A percentile compares a stretch with the other conserved stretches of the same genome.
These are phyloP conservation scores for Carposina sasakii DNA, from an alignment of 1,140 invertebrate genomes.

Conservation along the genomic window DNA sequence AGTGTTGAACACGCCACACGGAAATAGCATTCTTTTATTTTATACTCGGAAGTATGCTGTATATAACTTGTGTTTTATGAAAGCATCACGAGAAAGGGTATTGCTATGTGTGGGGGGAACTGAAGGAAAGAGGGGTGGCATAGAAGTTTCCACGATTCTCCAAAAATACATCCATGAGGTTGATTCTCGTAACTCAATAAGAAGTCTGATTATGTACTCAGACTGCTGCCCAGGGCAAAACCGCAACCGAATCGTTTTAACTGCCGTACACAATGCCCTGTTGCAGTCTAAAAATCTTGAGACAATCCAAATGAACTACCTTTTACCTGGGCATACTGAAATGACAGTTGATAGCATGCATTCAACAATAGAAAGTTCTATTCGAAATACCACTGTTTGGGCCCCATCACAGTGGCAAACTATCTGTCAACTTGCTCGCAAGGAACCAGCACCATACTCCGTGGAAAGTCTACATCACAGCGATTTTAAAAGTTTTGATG, in stretches of 20 bases:
- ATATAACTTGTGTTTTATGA: constrained; percentile 26
- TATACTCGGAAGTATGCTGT: constrained; percentile 21
- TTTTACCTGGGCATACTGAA: constrained; percentile 6
- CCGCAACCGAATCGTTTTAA: constrained; percentile 1
- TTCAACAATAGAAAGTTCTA: constrained; percentile 13
- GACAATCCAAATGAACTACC: constrained; percentile 2
- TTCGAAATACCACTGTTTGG: constrained; percentile 18
- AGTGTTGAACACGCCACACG: background rate
- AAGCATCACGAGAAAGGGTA: constrained; percentile 14
- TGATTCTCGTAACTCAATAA: background rate
- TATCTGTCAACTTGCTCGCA: constrained; percentile 12
- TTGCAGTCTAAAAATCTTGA: background rate
- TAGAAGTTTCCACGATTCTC: background rate
- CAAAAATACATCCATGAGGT: background rate
- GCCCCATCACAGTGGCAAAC: constrained; percentile 23
- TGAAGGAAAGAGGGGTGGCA: background rate
- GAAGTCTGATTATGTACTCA: background rate
- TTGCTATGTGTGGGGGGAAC: constrained; percentile 17
- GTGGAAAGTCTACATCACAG: constrained; percentile 15
- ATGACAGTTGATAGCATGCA: constrained; percentile 11
- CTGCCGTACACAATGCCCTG: background rate
- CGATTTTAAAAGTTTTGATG: constrained; percentile 15
- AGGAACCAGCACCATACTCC: constrained; percentile 12
- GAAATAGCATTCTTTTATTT: constrained; percentile 16
- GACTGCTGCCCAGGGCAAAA: constrained; percentile 9